These are phyloP conservation scores for Drosophila setifemur DNA, from an alignment of 1,140 invertebrate genomes.

Conservation along the genomic window DNA sequence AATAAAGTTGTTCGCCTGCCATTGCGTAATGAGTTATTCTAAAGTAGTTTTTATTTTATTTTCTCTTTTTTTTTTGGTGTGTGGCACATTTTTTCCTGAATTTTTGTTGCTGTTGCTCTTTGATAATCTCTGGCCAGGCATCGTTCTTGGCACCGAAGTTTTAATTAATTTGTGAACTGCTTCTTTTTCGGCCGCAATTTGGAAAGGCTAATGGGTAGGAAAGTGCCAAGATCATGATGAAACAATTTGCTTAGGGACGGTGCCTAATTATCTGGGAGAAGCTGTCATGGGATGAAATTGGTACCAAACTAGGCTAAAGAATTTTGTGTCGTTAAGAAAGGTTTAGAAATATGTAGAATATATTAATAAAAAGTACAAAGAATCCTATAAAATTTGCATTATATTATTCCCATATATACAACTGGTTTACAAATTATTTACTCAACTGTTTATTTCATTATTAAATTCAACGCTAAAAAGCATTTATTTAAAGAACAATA, in stretches of 20 bases:
- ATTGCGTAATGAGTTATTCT: constrained; percentile 74
- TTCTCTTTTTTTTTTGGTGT: constrained; percentile 21
- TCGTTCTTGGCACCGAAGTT: constrained; percentile 47
- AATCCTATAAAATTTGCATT: too few relatives aligned
- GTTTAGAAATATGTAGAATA: background rate
- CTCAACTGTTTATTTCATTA: too few relatives aligned
- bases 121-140: constrained; percentile 44
- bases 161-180: constrained; percentile 61
- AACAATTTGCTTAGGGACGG: constrained; percentile 13
- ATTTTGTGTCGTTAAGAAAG: background rate
- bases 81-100: constrained; percentile 19
- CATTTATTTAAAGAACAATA: too few relatives aligned
- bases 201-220: constrained; percentile 39
- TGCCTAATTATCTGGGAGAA: constrained; percentile 6
- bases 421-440: too few relatives aligned
- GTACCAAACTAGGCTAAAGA: background rate
- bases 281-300: background rate
- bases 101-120: constrained; percentile 10
- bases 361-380: too few relatives aligned
- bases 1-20: constrained; percentile 71
- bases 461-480: too few relatives aligned
- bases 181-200: constrained; percentile 18
- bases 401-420: too few relatives aligned
- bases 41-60: constrained; percentile 43
- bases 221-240: constrained; percentile 56